Evolutionary conservation across 1,140 invertebrate genomes (phyloP).

Genomic region (Potamilus streckersoni): DNA sequence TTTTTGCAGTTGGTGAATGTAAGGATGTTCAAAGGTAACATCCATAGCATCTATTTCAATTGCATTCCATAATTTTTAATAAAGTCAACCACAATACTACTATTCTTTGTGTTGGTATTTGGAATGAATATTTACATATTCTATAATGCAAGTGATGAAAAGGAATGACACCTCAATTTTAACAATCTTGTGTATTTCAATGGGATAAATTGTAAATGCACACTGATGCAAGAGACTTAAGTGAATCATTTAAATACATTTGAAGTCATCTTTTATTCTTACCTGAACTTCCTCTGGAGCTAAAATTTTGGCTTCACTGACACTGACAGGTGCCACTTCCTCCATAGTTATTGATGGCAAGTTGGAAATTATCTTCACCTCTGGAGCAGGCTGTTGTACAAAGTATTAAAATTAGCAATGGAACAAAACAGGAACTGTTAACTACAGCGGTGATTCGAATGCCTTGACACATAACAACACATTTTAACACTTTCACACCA

Average conservation of each 20-base stretch:
- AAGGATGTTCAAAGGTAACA: too few species aligned
- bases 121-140: neutral
- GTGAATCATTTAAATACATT: too few species aligned
- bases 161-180: neutral
- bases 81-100: too few species aligned
- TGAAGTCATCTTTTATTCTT: conserved; percentile 29
- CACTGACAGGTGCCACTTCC: conserved; percentile 91
- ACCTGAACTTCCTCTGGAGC: conserved; percentile 95
- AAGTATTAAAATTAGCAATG: neutral
- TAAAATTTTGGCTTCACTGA: conserved; percentile 85
- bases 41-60: too few species aligned
- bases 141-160: neutral
- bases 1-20: too few species aligned
- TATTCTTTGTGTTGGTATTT: neutral
- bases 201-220: neutral
- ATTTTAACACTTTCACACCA: too few species aligned
- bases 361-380: conserved; percentile 92
- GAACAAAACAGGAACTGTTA: too few species aligned
- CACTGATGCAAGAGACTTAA: too few species aligned
- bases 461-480: too few species aligned
- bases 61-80: too few species aligned
- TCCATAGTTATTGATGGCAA: conserved; percentile 92
- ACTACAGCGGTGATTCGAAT: too few species aligned
- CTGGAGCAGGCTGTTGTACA: conserved; percentile 77
- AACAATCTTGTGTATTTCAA: neutral